A percentile compares a stretch with the other conserved stretches of the same genome.
phyloP scores from a whole-genome alignment of 1,140 invertebrate genomes.

The Grapholita molesta region DNA sequence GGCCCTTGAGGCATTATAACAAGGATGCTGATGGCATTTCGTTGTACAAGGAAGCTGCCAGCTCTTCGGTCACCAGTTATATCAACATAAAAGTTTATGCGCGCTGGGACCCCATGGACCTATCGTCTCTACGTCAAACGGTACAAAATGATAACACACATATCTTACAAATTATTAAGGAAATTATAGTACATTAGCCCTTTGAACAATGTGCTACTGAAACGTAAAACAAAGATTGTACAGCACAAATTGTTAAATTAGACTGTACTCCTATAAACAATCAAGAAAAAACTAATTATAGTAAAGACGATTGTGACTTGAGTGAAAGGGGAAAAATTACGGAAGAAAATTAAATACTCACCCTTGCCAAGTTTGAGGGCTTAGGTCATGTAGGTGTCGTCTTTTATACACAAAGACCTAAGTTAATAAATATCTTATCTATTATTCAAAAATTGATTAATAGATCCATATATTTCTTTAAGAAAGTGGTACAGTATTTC shows the following conservation, averaged over 20 bases:
- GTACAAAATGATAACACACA: neutral
- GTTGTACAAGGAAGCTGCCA: too few species aligned
- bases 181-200: neutral
- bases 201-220: neutral
- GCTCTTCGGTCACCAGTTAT: too few species aligned
- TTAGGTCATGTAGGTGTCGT: neutral
- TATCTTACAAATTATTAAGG: neutral
- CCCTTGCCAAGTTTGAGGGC: neutral
- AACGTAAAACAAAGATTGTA: neutral
- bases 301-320: neutral
- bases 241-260: neutral
- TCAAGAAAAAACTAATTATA: neutral
- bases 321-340: neutral
- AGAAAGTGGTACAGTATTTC: too few species aligned
- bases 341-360: neutral
- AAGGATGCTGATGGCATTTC: too few species aligned
- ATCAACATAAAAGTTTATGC: too few species aligned
- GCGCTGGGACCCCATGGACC: too few species aligned
- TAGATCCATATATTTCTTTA: too few species aligned
- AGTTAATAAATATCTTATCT: neutral
- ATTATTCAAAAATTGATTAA: too few species aligned
- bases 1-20: too few species aligned
- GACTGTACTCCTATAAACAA: neutral
- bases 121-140: too few species aligned
- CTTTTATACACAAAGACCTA: neutral